phyloP scores from a whole-genome alignment of 2,113 vertebrate genomes.

The Sardina pilchardus region DNA sequence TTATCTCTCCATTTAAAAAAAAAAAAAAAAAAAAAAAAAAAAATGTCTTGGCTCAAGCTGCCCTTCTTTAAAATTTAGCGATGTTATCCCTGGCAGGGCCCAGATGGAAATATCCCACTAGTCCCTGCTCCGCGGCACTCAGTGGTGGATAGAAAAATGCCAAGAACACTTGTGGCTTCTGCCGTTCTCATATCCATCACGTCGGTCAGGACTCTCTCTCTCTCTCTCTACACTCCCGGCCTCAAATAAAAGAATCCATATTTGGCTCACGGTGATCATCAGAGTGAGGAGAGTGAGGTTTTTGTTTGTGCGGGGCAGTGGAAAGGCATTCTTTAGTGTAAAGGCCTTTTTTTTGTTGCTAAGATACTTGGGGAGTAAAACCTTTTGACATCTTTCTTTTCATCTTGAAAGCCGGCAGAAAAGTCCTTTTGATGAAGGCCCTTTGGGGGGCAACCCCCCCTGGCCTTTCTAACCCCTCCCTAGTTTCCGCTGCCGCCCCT shows the following conservation, averaged over 20 bases:
- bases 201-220: not conserved
- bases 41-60: not conserved
- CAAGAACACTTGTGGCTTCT: slow-evolving; percentile 8
- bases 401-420: not conserved
- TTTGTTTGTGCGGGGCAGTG: not conserved
- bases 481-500: not conserved
- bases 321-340: not conserved
- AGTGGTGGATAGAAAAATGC: not conserved
- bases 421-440: not conserved
- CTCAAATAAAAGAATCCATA: not conserved
- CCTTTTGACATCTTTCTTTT: slow-evolving; percentile 12
- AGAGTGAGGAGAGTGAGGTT: not conserved
- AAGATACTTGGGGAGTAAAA: slow-evolving; percentile 9
- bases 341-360: not conserved
- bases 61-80: not conserved
- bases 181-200: slow-evolving; percentile 10
- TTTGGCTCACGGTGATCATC: not conserved
- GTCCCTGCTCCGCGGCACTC: not conserved
- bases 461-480: not conserved
- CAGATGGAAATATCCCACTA: not conserved
- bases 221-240: not conserved
- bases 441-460: not conserved
- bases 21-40: no score
- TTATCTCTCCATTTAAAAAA: not conserved
- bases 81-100: not conserved